phyloP scores from a whole-genome alignment of 2,797 vertebrate species.

The Arrhamphus sclerolepis region DNA sequence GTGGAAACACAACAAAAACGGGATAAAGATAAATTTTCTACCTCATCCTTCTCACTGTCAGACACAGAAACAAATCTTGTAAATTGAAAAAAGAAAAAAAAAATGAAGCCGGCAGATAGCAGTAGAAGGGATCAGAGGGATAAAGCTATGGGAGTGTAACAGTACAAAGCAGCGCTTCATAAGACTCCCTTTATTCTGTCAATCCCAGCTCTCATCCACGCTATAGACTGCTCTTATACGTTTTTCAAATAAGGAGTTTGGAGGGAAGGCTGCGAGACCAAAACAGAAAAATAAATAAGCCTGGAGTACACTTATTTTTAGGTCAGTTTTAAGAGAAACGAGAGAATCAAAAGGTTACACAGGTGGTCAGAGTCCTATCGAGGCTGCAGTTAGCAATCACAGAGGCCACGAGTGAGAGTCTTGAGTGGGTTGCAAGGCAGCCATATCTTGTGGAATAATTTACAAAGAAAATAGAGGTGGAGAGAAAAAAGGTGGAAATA shows the following conservation, averaged over 20 bases:
- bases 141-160: conserved; percentile 62
- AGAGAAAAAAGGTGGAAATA: conserved; percentile 41
- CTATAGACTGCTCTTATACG: conserved; percentile 41
- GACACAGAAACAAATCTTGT: conserved; percentile 76
- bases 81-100: conserved; percentile 77
- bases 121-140: conserved; percentile 68
- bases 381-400: conserved; percentile 39
- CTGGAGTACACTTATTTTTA: conserved; percentile 43
- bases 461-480: conserved; percentile 36
- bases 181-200: conserved; percentile 61
- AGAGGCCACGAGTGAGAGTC: conserved; percentile 44
- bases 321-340: conserved; percentile 45
- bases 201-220: conserved; percentile 52
- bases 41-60: conserved; percentile 75
- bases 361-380: conserved; percentile 33
- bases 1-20: conserved; percentile 76
- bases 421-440: conserved; percentile 57
- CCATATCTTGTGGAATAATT: conserved; percentile 48
- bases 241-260: conserved; percentile 42
- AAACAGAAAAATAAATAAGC: conserved; percentile 38
- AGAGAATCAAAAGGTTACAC: conserved; percentile 47
- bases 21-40: conserved; percentile 83
- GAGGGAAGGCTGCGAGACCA: conserved; percentile 18
- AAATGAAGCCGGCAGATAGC: conserved; percentile 54
- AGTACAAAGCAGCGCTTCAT: conserved; percentile 47